Evolutionary conservation across 2,797 vertebrate genomes (phyloP), one percentile per base, ranked within the genome.

Genomic region (Megaceryle alcyon): DNA sequence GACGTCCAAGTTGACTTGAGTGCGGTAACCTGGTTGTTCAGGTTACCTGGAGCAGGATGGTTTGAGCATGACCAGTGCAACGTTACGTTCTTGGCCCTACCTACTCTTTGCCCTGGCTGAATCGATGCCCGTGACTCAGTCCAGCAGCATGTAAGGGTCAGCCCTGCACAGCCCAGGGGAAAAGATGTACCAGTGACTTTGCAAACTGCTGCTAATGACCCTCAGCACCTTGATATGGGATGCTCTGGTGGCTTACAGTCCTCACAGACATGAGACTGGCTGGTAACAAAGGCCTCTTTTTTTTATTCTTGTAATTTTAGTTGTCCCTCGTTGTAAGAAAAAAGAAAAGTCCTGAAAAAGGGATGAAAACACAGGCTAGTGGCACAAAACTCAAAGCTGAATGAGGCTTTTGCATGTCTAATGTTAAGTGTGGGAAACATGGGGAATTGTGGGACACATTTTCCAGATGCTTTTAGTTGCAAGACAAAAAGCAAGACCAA

Each of bases 181-280:
- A 71, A 53, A 57, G 59, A 69, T 11, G 29, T 10, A 9, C 57
- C 0, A 0, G 25, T 46, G 49, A 64, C 60, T 51, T 78, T 31
- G 8, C 2, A 2, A 17, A 0, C 2, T 1, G 13, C 72, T 43
- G 33, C 31, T 35, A 46, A 28, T n/a, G 43, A 46, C n/a, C 57
- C 69, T 68, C 7, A 0, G 49, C 0, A 0, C 59, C 54, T 39
- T 29, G 17, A 31, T 43, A 23, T 26, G 4, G 22, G n/a, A 3
- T 61, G 57, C 39, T 71, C 2, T 1, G 35, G 63, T 65, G 82
- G 33, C 46, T 56, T 37, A 14, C 33, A 12, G 49, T 33, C 59
- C 66, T 57, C 71, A 14, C 41, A 69, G 78, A 25, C 2, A 0
- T 8, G 18, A 28, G 20, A n/a, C 41, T 69, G 68, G 18, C 46